Evolutionary conservation across 2,888 invertebrate species (phyloP).

Genomic region (Parnassius mnemosyne): DNA sequence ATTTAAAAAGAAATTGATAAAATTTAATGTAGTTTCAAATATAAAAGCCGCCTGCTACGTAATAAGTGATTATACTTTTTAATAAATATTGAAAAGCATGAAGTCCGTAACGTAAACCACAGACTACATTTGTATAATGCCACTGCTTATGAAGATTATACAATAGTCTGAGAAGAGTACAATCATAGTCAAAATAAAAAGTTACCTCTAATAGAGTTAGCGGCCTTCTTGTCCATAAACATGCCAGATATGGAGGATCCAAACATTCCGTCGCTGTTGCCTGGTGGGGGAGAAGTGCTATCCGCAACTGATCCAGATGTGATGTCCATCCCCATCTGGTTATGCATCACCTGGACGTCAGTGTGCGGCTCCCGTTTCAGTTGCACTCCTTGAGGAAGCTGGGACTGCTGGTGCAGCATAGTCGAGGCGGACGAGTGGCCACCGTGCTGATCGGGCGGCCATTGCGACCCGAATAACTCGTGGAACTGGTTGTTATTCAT

Average conservation of each 20-base stretch:
- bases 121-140: too few relatives aligned
- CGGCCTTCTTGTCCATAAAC: constrained; percentile 82
- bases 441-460: constrained; percentile 76
- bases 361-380: constrained; percentile 66
- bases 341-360: constrained; percentile 59
- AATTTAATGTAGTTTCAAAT: too few relatives aligned
- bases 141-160: too few relatives aligned
- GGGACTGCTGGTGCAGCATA: constrained; percentile 64
- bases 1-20: too few relatives aligned
- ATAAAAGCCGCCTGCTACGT: too few relatives aligned
- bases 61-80: too few relatives aligned
- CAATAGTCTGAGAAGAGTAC: neutral
- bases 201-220: constrained; percentile 85
- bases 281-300: constrained; percentile 82
- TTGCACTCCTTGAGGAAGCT: constrained; percentile 57
- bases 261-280: constrained; percentile 69
- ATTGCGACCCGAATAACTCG: constrained; percentile 74
- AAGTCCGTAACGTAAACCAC: too few relatives aligned
- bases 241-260: constrained; percentile 68
- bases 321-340: constrained; percentile 63
- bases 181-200: constrained; percentile 3
- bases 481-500: constrained; percentile 76
- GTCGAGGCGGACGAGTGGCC: constrained; percentile 72
- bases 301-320: constrained; percentile 74
- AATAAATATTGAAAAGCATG: too few relatives aligned